Base-by-base conservation (phyloP, 2,888 invertebrate species). In the Deroplatys truncata region DNA sequence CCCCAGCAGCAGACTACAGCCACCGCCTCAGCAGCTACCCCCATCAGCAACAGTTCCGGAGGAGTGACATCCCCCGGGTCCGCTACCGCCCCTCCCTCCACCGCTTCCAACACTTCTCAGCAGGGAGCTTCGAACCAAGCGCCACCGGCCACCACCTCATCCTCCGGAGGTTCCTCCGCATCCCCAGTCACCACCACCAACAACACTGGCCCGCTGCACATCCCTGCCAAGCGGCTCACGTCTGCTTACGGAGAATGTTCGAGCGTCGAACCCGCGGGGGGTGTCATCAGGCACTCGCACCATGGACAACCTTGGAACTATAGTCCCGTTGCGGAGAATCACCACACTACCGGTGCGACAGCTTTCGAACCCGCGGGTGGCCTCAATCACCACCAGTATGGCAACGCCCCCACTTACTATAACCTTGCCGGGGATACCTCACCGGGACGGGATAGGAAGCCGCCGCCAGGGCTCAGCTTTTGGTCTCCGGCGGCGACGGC, bases 221-320 rank as follows among this genome's bases (percentile, higher is more conserved):
- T 98, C 94, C 98, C 98, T 91, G 98, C 98, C 92, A 98, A 98
- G 94, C 95, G 98, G 93, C 94, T 95, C 90, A 94, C 94, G 31
- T 56, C 86, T 25, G 86, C 86, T 92, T 96, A 94, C 93, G 95
- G 94, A 94, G 93, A 93, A 91, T 94, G 93, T 94, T 91, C 91
- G 90, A 92, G 93, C 92, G 93, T 94, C 93, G 95, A 90, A 84
- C 91, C 91, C 95, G 95, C 90, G 95, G 95, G 92, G 84, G 96
- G 97, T 85, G 97, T 97, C 92, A 97, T 97, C 92, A 94, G 97
- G 91, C 97, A 97, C 94, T 96, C 97, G 92, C 94, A 94, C 91
- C 96, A 96, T 83, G 89, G 89, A 35, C 96, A 95, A 92, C 94
- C 96, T 90, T 97, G 97, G 97, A 96, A 96, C 92, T 97, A 97